Conservation (phyloP, 2,113 vertebrate species). For the Mola mola region DNA sequence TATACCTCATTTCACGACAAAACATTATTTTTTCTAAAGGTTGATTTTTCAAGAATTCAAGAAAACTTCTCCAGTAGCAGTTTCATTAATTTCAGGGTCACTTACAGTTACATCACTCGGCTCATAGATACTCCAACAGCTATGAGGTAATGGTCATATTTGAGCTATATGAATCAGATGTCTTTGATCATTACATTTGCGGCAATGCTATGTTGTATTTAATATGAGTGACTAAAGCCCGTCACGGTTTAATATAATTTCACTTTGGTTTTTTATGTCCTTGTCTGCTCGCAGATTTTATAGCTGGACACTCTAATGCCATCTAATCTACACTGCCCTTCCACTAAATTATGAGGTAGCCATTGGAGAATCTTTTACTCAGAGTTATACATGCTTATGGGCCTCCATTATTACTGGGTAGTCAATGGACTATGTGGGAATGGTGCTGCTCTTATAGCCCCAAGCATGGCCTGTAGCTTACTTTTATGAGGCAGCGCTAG, state of each 20-base stretch:
- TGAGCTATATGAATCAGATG: conserved; percentile 1
- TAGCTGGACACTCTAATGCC: conserved; percentile 14
- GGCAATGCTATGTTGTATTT: background rate
- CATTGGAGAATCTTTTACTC: background rate
- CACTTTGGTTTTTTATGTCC: conserved; percentile 2
- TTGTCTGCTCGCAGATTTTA: conserved; percentile 4
- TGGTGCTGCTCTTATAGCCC: conserved; percentile 12
- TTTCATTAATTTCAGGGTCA: no score
- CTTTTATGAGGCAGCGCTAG: conserved; percentile 8
- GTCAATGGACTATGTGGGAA: conserved; percentile 37
- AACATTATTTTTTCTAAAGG: no score
- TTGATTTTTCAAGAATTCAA: no score
- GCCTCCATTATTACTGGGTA: conserved; percentile 26
- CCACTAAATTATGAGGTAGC: conserved; percentile 25
- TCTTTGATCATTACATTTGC: background rate
- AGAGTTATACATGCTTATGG: conserved; percentile 20
- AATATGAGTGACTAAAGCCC: background rate
- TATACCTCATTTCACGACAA: no score
- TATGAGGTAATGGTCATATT: background rate
- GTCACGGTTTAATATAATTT: conserved; percentile 9
- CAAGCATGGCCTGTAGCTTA: conserved; percentile 1
- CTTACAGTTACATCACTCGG: no score
- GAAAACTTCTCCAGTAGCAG: no score
- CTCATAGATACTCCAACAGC: background rate
- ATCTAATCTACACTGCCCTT: conserved; percentile 8